Conservation (phyloP, 2,113 vertebrate species). For the Cyprinodon variegatus region DNA sequence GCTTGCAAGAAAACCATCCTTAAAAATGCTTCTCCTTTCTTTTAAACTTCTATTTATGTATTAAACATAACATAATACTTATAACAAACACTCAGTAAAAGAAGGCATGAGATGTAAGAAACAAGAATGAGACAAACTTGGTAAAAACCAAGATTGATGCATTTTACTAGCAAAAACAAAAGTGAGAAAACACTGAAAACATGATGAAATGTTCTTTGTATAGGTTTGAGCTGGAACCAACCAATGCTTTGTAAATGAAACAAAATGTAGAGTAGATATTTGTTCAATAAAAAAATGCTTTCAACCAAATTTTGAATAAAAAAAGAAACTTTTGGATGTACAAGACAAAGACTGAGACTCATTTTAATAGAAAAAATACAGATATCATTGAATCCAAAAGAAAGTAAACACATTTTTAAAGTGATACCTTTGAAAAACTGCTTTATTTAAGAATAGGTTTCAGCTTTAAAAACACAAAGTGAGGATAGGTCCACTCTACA, state of each 20-base stretch:
- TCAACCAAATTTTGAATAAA: not conserved
- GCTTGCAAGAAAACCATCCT: not conserved
- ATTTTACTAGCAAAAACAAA: not conserved
- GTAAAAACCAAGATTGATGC: not conserved
- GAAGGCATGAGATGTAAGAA: not conserved
- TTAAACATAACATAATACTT: not conserved
- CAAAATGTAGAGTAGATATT: not conserved
- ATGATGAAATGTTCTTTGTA: not conserved
- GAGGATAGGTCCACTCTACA: conserved; percentile 39
- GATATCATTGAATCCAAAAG: not conserved
- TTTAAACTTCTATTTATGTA: not conserved
- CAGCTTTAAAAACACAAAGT: conserved; percentile 22
- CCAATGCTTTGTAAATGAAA: not conserved
- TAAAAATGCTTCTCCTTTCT: not conserved
- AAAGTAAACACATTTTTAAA: not conserved
- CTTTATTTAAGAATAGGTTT: conserved; percentile 32
- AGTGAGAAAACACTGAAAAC: not conserved
- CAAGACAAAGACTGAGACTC: not conserved
- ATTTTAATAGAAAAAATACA: not conserved
- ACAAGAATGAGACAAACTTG: not conserved
- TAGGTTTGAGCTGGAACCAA: not conserved
- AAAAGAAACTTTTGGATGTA: not conserved
- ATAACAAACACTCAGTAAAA: not conserved
- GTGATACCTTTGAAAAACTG: not conserved
- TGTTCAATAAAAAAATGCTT: not conserved